Base-by-base conservation (phyloP, 2,797 vertebrate genomes). In the Merluccius polli region DNA sequence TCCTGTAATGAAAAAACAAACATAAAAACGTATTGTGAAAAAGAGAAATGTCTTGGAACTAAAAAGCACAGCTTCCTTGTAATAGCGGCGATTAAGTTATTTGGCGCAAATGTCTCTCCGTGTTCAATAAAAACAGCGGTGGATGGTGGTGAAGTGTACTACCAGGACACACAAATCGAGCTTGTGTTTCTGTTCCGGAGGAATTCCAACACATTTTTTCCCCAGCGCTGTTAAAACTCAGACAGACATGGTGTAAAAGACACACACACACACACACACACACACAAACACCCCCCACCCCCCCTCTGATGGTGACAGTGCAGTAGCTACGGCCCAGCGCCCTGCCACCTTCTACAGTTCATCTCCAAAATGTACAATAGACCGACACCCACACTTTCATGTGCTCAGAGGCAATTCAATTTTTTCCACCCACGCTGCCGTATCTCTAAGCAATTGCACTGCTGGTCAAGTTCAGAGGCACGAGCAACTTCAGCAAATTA, bases 1-100 rank as follows among this genome's bases (percentile, higher is more conserved):
- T 13, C 97, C 98, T 99, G 89, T 44, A 90, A 91, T 36, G 10
- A 85, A 18, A 84, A 82, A 77, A 5, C 33, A 78, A 21, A 75
- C 30, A 33, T 1, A 15, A 13, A 24, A 36, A 21, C n/a, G 21
- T 0, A 33, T n/a, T 6, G 52, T 24, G 52, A 24, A 63, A 16
- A 52, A 52, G 44, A 21, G 4, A 8, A 21, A 18, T 44, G n/a
- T 18, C 48, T 5, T 52, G 48, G 27, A 63, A 5, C 10, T 27
- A 63, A 27, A 63, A 63, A 63, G 52, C 48, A 63, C 52, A 63
- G n/a, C 52, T 63, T 63, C 21, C 48, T n/a, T 1, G 21, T 52
- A 52, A 52, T 52, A 21, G 48, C 5, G 48, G 5, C 5, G 44
- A 48, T 13, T 13, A n/a, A 5, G 21, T 52, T 52, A 52, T 52